Percentiles rank a stretch among this genome's conserved stretches.
phyloP scores from a whole-genome alignment of 2,797 vertebrate genomes.

The Megaceryle alcyon region DNA sequence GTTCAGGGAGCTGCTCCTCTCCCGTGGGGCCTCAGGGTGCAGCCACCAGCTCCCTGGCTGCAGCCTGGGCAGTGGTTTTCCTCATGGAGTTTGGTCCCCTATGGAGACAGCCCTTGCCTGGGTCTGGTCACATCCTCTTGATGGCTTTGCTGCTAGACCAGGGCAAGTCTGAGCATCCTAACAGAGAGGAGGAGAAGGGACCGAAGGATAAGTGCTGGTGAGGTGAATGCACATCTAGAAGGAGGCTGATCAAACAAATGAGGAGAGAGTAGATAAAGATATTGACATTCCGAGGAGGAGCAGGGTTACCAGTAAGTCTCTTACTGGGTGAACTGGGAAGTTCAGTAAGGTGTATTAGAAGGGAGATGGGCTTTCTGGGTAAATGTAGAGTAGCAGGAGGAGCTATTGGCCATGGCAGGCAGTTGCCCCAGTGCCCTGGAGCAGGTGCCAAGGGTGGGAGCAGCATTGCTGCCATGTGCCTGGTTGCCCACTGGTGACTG shows the following conservation, averaged over 20 bases:
- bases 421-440: not conserved
- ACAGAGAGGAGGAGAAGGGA: not conserved
- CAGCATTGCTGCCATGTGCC: fast-evolving
- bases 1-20: not conserved
- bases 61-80: not conserved
- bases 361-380: not conserved
- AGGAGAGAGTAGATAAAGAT: not conserved
- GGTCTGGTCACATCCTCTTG: not conserved
- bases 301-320: not conserved
- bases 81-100: not conserved
- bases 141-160: not conserved
- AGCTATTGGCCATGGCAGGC: not conserved
- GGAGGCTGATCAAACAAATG: not conserved
- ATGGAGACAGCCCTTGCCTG: fast-evolving
- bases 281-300: not conserved
- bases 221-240: not conserved
- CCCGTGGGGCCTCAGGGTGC: fast-evolving
- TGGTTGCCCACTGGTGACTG: fast-evolving
- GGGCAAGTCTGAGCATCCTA: not conserved
- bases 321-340: not conserved
- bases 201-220: not conserved
- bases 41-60: not conserved
- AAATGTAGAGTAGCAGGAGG: not conserved
- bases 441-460: not conserved
- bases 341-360: not conserved